phyloP scores from a whole-genome alignment of 1,140 invertebrate species.

The Antheraea mylitta region DNA sequence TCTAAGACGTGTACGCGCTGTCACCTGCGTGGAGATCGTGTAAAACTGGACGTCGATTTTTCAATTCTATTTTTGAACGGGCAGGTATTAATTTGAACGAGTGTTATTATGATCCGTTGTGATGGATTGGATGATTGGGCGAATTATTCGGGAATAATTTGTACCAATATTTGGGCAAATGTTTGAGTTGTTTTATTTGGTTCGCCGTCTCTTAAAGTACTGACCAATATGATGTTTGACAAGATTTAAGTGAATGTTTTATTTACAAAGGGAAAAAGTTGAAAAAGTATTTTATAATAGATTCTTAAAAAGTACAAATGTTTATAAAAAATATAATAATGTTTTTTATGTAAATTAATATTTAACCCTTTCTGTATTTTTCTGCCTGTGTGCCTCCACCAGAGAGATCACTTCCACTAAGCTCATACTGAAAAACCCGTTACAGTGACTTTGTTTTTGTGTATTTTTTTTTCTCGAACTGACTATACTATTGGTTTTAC shows the following conservation, averaged over 20 bases:
- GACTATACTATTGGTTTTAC: no score
- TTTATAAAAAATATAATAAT: no score
- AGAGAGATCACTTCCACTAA: no score
- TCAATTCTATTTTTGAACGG: conserved; percentile 55
- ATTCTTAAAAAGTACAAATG: no score
- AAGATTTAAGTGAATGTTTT: not conserved
- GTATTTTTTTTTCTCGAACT: no score
- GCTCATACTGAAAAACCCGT: no score
- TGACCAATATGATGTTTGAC: not conserved
- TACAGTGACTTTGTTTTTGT: no score
- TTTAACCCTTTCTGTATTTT: no score
- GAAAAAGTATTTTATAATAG: no score
- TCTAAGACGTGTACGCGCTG: conserved; percentile 8
- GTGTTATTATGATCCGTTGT: conserved; percentile 65
- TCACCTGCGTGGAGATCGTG: conserved; percentile 20
- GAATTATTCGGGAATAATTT: conserved; percentile 43
- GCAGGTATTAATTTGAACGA: conserved; percentile 72
- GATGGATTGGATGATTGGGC: conserved; percentile 70
- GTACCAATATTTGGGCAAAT: conserved; percentile 28
- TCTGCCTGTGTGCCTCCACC: no score
- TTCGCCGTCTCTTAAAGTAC: not conserved
- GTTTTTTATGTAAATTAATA: no score
- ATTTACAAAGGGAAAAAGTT: not conserved
- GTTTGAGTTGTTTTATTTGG: not conserved
- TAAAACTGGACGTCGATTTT: conserved; percentile 38